phyloP scores from a whole-genome alignment of 1,140 invertebrate species.

The Panulirus ornatus region DNA sequence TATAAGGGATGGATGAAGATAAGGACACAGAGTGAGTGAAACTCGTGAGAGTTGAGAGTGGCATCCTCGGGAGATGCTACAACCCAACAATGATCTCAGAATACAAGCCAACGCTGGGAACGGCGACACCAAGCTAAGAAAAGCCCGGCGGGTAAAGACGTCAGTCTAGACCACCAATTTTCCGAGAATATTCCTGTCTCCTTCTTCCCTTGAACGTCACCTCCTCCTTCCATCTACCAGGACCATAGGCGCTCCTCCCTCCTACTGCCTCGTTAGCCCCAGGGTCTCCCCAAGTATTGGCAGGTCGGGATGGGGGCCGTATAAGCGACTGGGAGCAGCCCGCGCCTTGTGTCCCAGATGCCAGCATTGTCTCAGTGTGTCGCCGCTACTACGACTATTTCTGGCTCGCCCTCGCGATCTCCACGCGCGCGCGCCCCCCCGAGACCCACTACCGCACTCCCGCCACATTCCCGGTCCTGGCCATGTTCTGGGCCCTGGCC shows the following conservation, averaged over 20 bases:
- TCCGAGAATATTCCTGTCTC: too few species aligned
- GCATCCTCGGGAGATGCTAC: background rate
- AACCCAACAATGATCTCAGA: background rate
- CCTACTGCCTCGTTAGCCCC: too few species aligned
- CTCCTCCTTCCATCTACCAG: too few species aligned
- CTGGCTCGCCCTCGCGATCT: background rate
- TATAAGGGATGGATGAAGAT: too few species aligned
- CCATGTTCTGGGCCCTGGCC: background rate
- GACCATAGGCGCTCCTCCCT: too few species aligned
- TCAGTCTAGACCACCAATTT: too few species aligned
- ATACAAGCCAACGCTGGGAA: background rate
- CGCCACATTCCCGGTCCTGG: background rate
- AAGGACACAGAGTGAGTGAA: background rate
- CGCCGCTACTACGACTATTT: constrained; percentile 16
- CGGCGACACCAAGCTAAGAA: background rate
- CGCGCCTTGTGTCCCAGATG: background rate
- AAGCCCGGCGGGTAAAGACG: background rate
- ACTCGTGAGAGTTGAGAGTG: background rate
- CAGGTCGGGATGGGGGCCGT: background rate
- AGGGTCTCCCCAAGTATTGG: too few species aligned
- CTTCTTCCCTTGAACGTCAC: too few species aligned
- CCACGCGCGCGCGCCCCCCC: background rate
- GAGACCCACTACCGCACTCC: background rate
- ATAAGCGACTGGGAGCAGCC: background rate
- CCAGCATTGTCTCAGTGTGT: constrained; percentile 5